A percentile compares a stretch with the other conserved stretches of the same genome.
Conservation (phyloP, 2,113 vertebrate species). For the Psittacula cyanocephala region DNA sequence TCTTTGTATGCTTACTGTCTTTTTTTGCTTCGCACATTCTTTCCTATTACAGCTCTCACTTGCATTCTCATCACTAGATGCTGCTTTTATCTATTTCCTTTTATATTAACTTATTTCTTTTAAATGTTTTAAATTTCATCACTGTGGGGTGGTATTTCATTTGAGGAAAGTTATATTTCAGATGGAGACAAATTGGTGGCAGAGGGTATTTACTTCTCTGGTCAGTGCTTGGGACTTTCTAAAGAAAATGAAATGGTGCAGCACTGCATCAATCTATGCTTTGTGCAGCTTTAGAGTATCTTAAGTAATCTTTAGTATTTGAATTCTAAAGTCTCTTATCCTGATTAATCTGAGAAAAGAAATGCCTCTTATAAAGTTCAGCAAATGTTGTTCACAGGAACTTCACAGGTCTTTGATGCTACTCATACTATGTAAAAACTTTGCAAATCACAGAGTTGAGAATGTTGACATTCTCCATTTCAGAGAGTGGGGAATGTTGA, state of each 20-base stretch:
- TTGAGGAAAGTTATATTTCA: background rate
- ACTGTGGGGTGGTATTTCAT: background rate
- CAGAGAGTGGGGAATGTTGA: background rate
- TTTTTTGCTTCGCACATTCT: background rate
- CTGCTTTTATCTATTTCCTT: background rate
- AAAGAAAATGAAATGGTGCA: background rate
- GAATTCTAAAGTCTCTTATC: background rate
- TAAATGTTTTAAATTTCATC: background rate
- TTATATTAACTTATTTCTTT: background rate
- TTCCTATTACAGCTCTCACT: background rate
- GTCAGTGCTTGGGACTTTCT: background rate
- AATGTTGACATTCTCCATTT: too few relatives aligned
- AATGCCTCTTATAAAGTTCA: background rate
- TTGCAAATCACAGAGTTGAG: background rate
- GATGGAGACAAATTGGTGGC: background rate
- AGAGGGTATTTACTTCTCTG: background rate
- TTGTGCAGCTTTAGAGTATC: background rate
- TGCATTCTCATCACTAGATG: background rate
- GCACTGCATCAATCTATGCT: background rate
- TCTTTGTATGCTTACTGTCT: background rate
- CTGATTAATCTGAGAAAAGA: background rate
- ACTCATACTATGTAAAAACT: background rate
- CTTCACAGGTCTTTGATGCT: background rate
- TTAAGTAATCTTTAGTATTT: background rate
- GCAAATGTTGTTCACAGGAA: background rate